These are phyloP conservation scores for Laticauda colubrina DNA, from an alignment of 2,113 vertebrate species.

Conservation along the genomic window DNA sequence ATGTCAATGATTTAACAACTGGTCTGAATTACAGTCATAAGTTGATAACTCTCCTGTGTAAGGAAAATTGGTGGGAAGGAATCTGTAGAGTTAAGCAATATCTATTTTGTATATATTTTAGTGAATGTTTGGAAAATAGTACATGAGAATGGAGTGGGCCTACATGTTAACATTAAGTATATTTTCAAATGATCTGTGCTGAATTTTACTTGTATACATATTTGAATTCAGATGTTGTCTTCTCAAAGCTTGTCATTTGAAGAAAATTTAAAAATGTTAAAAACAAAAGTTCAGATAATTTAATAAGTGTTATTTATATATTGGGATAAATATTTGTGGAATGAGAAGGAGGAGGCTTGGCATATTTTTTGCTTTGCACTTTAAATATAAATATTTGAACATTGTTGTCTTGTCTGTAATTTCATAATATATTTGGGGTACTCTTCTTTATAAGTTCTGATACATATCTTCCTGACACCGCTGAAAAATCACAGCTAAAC, in stretches of 20 bases:
- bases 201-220: neutral
- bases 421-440: neutral
- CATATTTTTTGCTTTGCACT: neutral
- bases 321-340: neutral
- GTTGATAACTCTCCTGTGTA: neutral
- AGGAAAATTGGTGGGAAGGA: neutral
- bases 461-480: neutral
- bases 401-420: neutral
- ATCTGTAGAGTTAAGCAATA: neutral
- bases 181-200: neutral
- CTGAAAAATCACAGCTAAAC: neutral
- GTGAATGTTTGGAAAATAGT: neutral
- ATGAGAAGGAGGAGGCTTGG: neutral
- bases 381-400: neutral
- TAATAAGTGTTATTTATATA: neutral
- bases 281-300: neutral
- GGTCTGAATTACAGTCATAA: neutral
- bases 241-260: neutral
- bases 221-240: neutral
- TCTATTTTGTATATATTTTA: neutral
- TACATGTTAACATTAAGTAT: neutral
- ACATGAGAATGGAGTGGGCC: neutral
- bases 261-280: neutral
- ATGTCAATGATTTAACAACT: neutral
- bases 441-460: neutral